Base-by-base conservation (phyloP, 2,888 invertebrate genomes). In the Trissolcus japonicus region DNA sequence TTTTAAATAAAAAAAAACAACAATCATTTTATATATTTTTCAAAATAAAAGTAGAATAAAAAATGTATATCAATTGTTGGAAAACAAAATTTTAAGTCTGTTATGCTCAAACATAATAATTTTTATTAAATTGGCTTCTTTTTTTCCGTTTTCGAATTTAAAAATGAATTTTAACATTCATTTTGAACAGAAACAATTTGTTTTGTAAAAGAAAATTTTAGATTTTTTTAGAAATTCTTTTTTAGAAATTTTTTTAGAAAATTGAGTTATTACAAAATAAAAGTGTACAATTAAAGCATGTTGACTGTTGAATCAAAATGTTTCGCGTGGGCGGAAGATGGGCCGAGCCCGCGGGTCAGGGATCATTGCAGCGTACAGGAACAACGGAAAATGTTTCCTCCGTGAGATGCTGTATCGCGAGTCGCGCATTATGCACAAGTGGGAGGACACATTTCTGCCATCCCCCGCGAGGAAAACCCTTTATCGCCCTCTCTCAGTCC, bases 351-450 rank as follows among this genome's bases (percentile, higher is more conserved):
- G 65, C 74, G 81, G 86, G 85, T 85, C 85, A 86, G 83, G 78
- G 86, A 85, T 86, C 86, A 85, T 78, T 77, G 63, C 54, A 56
- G 75, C 55, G 72, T 63, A 62, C 53, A 83, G 81, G 81, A 83
- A 82, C 82, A 82, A 82, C 80, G 78, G 76, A 82, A 83, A 82
- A 85, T 80, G 80, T 79, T 83, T 81, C 79, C 63, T 79, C 80
- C 66, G 54, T 67, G 81, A 85, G 85, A 85, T 85, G 83, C 81
- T 82, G 76, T 84, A 85, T 85, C 84, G 83, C 76, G 75, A 75
- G 61, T 66, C 57, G 77, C 80, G 84, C 82, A 85, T 83, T 84
- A 85, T 84, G 81, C 83, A 82, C 85, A 83, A 85, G 85, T 85
- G 84, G 85, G 85, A 85, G 84, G 83, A 72, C 53, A 71, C 51